phyloP scores from a whole-genome alignment of 2,888 invertebrate species.

The Polia nebulosa region DNA sequence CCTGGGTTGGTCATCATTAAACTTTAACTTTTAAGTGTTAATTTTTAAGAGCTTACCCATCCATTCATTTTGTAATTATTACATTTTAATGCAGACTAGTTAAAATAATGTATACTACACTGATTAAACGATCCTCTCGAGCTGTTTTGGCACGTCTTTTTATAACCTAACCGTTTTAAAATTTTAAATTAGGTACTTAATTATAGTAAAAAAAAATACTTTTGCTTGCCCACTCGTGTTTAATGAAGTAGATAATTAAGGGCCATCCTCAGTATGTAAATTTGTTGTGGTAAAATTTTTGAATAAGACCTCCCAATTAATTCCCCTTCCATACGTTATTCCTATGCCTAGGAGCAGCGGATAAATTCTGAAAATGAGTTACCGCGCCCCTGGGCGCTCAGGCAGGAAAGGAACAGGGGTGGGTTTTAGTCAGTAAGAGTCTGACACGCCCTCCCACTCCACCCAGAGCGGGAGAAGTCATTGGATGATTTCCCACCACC shows the following conservation, averaged over 20 bases:
- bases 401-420: no score
- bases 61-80: neutral
- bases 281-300: neutral
- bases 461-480: no score
- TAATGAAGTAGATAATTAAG: neutral
- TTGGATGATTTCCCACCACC: no score
- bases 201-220: neutral
- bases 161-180: neutral
- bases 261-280: neutral
- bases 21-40: neutral
- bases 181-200: neutral
- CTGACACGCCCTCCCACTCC: no score
- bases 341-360: no score
- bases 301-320: no score
- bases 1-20: neutral
- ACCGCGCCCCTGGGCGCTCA: no score
- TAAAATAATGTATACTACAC: neutral
- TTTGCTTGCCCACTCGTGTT: neutral
- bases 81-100: neutral
- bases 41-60: neutral
- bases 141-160: neutral
- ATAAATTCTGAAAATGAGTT: no score
- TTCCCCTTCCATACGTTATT: no score
- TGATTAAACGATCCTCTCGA: neutral
- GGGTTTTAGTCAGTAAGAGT: no score